A percentile compares a stretch with the other conserved stretches of the same genome.
Conservation (phyloP, 2,113 vertebrate species). For the Osmerus eperlanus region DNA sequence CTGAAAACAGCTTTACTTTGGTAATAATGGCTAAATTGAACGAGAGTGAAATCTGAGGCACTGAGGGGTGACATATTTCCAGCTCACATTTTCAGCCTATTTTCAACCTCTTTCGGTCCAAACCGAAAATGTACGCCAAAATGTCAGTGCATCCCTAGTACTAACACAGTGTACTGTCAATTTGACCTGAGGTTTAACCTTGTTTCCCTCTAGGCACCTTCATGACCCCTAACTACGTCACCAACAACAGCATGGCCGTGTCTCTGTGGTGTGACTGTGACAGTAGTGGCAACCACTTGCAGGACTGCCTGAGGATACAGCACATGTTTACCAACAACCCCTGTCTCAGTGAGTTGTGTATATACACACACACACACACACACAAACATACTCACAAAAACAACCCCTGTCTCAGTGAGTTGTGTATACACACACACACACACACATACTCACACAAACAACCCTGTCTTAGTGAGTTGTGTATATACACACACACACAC, state of each 20-base stretch:
- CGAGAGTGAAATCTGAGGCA: too few species aligned
- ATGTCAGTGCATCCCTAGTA: neutral
- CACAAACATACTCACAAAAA: too few species aligned
- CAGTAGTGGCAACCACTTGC: slow-evolving; percentile 88
- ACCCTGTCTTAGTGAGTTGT: too few species aligned
- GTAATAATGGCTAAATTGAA: neutral
- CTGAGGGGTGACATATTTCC: neutral
- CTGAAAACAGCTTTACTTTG: neutral
- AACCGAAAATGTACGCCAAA: too few species aligned
- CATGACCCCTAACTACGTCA: slow-evolving; percentile 95
- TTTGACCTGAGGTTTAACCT: neutral
- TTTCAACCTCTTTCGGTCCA: neutral
- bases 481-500: too few species aligned
- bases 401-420: too few species aligned
- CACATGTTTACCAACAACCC: slow-evolving; percentile 83
- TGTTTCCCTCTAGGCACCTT: slow-evolving; percentile 76
- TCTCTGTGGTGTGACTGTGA: slow-evolving; percentile 90
- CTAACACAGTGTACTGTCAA: neutral
- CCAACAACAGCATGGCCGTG: slow-evolving; percentile 80
- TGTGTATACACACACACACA: neutral
- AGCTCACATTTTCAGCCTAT: neutral
- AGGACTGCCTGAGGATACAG: slow-evolving; percentile 85
- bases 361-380: slow-evolving; percentile 4
- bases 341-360: slow-evolving; percentile 81
- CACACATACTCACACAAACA: neutral